Percentiles rank a stretch among this genome's conserved stretches.
Conservation (phyloP, 1,140 invertebrate genomes). For the Lepidurus arcticus region DNA sequence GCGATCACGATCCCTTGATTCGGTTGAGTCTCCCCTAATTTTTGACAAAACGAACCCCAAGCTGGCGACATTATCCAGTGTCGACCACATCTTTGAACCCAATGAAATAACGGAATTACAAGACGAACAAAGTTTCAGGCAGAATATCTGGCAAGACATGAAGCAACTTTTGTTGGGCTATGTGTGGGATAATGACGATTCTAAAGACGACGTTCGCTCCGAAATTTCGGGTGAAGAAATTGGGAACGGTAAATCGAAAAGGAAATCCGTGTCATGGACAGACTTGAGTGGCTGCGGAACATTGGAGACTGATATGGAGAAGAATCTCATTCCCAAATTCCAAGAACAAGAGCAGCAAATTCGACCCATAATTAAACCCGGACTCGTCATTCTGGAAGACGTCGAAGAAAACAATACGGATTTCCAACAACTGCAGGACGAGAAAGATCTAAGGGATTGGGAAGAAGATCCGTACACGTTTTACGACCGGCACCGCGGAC, state of each 20-base stretch:
- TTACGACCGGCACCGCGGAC: background rate
- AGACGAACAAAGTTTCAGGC: background rate
- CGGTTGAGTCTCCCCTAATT: background rate
- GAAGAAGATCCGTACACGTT: background rate
- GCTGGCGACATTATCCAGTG: background rate
- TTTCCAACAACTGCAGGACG: background rate
- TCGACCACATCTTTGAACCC: background rate
- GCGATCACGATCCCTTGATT: background rate
- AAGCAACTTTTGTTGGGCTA: background rate
- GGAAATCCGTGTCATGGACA: constrained; percentile 2
- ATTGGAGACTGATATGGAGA: constrained; percentile 3
- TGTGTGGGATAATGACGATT: background rate
- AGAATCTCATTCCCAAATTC: background rate
- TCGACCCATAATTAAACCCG: background rate
- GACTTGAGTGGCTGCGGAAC: constrained; percentile 1
- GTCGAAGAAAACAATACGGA: background rate
- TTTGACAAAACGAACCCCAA: background rate
- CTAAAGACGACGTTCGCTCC: background rate
- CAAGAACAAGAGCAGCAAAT: background rate
- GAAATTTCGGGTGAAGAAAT: background rate
- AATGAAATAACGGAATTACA: background rate
- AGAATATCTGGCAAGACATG: background rate
- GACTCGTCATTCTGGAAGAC: background rate
- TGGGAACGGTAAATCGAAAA: background rate
- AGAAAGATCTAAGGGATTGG: background rate